Percentiles rank a stretch among this genome's conserved stretches.
phyloP scores from a whole-genome alignment of 2,113 vertebrate species.

The Elgaria multicarinata region DNA sequence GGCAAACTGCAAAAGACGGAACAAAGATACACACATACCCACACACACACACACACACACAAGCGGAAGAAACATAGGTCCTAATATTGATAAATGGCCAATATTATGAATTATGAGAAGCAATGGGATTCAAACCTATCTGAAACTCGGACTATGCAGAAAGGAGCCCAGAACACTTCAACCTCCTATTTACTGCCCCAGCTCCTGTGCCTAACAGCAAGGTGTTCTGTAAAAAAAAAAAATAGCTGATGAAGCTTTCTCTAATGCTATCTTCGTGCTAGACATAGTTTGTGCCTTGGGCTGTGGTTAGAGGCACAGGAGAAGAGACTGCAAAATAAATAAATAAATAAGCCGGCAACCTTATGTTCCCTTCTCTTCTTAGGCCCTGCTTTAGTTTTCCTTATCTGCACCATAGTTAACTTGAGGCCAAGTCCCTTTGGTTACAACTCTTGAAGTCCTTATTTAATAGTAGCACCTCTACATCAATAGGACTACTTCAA shows the following conservation, averaged over 20 bases:
- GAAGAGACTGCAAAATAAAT: neutral
- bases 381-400: neutral
- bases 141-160: neutral
- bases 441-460: constrained; percentile 4
- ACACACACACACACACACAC: neutral
- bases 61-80: neutral
- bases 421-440: constrained; percentile 7
- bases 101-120: neutral
- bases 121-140: neutral
- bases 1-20: neutral
- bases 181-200: neutral
- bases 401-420: neutral
- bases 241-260: neutral
- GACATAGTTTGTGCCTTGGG: too few relatives aligned
- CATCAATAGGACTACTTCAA: constrained; percentile 8
- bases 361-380: neutral
- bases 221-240: neutral
- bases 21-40: too few relatives aligned
- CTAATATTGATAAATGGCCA: neutral
- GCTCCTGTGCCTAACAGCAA: neutral
- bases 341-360: neutral
- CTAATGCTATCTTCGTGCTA: neutral
- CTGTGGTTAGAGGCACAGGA: neutral
- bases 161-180: too few relatives aligned
- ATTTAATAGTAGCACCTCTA: neutral